Percentiles rank a stretch among this genome's conserved stretches.
phyloP scores from a whole-genome alignment of 1,140 invertebrate species.

The Conus ventricosus region DNA sequence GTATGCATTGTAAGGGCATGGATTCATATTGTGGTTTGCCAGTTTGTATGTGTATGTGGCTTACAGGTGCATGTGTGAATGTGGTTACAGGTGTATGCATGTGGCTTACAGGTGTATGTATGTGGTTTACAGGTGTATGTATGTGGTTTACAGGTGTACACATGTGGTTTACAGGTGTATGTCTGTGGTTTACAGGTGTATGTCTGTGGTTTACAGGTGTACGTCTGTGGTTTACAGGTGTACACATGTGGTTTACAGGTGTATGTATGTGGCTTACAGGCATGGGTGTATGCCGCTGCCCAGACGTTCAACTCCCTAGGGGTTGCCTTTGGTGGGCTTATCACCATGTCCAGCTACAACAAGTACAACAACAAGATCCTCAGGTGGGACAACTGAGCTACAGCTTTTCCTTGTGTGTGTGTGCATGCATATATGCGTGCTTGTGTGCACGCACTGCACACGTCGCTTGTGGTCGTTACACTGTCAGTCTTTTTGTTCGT shows the following conservation, averaged over 20 bases:
- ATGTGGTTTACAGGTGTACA: too few species aligned
- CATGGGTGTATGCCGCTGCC: constrained; percentile 93
- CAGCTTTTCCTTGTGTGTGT: background rate
- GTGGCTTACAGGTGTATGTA: too few species aligned
- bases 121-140: too few species aligned
- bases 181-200: constrained; percentile 81
- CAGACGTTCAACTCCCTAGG: constrained; percentile 96
- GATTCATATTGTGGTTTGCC: too few species aligned
- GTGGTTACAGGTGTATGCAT: background rate
- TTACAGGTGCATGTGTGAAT: background rate
- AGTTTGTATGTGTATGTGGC: too few species aligned
- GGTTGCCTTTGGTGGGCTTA: constrained; percentile 94
- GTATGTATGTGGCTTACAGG: constrained; percentile 73
- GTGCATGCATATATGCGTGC: background rate
- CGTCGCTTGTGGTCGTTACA: too few species aligned
- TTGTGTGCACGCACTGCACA: too few species aligned
- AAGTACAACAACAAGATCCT: constrained; percentile 92
- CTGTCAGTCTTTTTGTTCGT: too few species aligned
- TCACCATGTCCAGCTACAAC: constrained; percentile 95
- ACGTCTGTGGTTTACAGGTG: too few species aligned
- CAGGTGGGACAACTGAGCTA: constrained; percentile 61
- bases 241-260: background rate
- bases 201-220: constrained; percentile 65
- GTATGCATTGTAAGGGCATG: too few species aligned
- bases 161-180: background rate